These are phyloP conservation scores for Gerris buenoi DNA, from an alignment of 1,140 invertebrate species.

Conservation along the genomic window DNA sequence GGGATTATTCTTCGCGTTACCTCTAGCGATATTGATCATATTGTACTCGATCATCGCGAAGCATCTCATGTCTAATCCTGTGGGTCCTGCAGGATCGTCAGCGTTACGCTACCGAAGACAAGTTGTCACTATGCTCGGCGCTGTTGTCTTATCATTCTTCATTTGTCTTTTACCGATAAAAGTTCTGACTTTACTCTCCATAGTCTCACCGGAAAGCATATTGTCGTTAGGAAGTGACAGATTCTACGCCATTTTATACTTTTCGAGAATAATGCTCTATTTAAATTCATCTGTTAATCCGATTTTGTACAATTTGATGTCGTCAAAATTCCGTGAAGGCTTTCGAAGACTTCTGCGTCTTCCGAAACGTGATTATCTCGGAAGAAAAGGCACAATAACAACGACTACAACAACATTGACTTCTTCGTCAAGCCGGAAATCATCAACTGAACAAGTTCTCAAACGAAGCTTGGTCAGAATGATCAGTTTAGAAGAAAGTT, in stretches of 20 bases:
- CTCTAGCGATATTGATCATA: constrained; percentile 58
- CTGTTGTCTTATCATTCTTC: constrained; percentile 82
- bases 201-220: constrained; percentile 49
- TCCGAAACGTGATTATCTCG: constrained; percentile 7
- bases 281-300: constrained; percentile 81
- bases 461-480: constrained; percentile 13
- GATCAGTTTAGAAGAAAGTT: constrained; percentile 12
- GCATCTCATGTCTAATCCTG: constrained; percentile 62
- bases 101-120: constrained; percentile 28
- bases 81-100: constrained; percentile 35
- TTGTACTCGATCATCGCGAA: constrained; percentile 70
- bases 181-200: constrained; percentile 68
- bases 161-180: constrained; percentile 75
- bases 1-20: constrained; percentile 66
- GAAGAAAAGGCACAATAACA: constrained; percentile 18
- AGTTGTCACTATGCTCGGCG: constrained; percentile 54
- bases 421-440: constrained; percentile 7
- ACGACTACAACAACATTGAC: constrained; percentile 17
- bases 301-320: constrained; percentile 78
- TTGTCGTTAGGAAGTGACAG: constrained; percentile 48
- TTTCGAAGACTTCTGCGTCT: constrained; percentile 41
- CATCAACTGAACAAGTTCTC: constrained; percentile 10
- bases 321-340: constrained; percentile 75
- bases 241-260: constrained; percentile 73
- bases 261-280: constrained; percentile 72